These are phyloP conservation scores for Thalpophila matura DNA, from an alignment of 2,888 invertebrate species.

Conservation along the genomic window DNA sequence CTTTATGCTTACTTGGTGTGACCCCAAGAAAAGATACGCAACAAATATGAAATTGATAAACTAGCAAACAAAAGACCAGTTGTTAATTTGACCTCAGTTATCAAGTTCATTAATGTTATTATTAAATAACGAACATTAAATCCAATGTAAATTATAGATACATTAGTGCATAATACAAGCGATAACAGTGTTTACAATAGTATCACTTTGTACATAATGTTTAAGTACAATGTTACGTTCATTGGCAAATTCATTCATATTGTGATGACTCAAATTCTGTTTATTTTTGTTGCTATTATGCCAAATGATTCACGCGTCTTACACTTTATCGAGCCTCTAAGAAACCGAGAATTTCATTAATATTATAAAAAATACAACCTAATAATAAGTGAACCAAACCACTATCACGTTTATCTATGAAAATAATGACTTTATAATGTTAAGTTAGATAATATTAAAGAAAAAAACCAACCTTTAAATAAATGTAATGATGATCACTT, in stretches of 20 bases:
- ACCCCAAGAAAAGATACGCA: background rate
- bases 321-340: slow-evolving; percentile 2
- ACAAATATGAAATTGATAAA: slow-evolving; percentile 27
- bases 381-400: slow-evolving; percentile 72
- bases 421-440: slow-evolving; percentile 72
- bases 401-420: slow-evolving; percentile 83
- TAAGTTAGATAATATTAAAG: slow-evolving; percentile 65
- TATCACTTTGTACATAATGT: slow-evolving; percentile 63
- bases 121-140: slow-evolving; percentile 49
- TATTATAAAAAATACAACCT: slow-evolving; percentile 24
- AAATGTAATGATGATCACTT: slow-evolving; percentile 40
- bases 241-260: slow-evolving; percentile 62
- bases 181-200: slow-evolving; percentile 75
- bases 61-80: slow-evolving; percentile 32
- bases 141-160: slow-evolving; percentile 50
- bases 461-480: slow-evolving; percentile 69
- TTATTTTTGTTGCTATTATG: slow-evolving; percentile 59
- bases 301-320: slow-evolving; percentile 46
- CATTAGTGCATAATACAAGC: slow-evolving; percentile 21
- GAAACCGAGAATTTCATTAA: slow-evolving; percentile 19
- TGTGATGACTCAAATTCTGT: slow-evolving; percentile 71
- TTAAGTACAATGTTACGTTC: slow-evolving; percentile 64
- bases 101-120: slow-evolving; percentile 52
- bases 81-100: slow-evolving; percentile 40
- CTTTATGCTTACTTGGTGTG: background rate